Percentiles rank a stretch among this genome's conserved stretches.
Conservation (phyloP, 2,113 vertebrate species). For the Caracal caracal region DNA sequence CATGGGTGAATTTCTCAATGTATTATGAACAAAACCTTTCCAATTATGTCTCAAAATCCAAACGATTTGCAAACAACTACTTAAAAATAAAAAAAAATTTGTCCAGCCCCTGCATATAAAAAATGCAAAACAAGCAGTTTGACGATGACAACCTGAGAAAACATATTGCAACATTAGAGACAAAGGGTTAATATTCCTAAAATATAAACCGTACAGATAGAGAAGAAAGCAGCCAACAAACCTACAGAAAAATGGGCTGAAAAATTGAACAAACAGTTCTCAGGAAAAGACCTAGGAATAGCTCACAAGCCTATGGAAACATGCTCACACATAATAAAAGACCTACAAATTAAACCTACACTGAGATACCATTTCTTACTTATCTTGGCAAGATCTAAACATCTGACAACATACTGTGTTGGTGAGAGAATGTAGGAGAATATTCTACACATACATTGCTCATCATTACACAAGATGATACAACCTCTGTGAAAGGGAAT, state of each 20-base stretch:
- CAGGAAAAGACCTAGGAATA: neutral
- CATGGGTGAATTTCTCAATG: neutral
- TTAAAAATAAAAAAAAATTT: neutral
- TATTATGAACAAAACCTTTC: neutral
- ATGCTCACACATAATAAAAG: neutral
- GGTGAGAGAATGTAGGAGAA: neutral
- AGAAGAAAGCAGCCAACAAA: neutral
- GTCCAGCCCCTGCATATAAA: neutral
- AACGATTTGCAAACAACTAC: neutral
- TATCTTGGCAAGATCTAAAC: neutral
- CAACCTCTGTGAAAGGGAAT: neutral
- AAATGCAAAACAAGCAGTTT: neutral
- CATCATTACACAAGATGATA: neutral
- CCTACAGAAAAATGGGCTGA: neutral
- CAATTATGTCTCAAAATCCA: neutral
- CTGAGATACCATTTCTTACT: neutral
- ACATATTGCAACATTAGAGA: neutral
- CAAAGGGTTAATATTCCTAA: neutral
- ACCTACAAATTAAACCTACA: neutral
- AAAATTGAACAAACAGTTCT: neutral
- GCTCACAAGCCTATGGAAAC: neutral
- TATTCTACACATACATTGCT: too few species aligned
- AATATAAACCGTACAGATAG: neutral
- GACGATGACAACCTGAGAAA: neutral
- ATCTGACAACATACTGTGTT: neutral